Evolutionary conservation across 2,888 invertebrate genomes (phyloP).

Genomic region (Neria commutata): DNA sequence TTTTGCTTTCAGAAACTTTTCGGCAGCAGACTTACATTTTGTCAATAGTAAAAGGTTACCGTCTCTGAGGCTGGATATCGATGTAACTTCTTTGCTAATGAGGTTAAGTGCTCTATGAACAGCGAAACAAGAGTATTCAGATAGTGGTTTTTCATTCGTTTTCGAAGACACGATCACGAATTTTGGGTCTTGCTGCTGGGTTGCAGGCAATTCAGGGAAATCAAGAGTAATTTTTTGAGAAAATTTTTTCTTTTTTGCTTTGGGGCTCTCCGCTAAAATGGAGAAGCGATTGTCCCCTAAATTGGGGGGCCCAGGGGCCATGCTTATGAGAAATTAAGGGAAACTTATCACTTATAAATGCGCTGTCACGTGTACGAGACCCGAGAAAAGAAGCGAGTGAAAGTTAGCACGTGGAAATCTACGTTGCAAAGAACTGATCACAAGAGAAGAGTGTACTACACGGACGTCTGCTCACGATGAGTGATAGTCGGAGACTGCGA

Average conservation of each 20-base stretch:
- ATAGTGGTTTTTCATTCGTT: conserved; percentile 1
- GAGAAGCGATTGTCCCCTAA: background rate
- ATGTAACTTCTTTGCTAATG: conserved; percentile 9
- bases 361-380: no score
- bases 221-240: background rate
- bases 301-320: background rate
- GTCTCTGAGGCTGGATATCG: background rate
- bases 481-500: no score
- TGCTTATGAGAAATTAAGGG: no score
- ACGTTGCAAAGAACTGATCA: no score
- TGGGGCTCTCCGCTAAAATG: background rate
- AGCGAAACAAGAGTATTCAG: conserved; percentile 8
- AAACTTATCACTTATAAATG: no score
- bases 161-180: conserved; percentile 4
- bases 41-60: conserved; percentile 11
- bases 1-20: conserved; percentile 8
- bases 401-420: no score
- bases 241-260: background rate
- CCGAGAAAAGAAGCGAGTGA: no score
- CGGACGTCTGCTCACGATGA: no score
- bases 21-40: conserved; percentile 11
- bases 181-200: conserved; percentile 2
- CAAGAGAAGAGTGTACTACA: no score
- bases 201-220: background rate
- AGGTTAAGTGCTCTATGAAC: conserved; percentile 7